phyloP scores from a whole-genome alignment of 2,797 vertebrate genomes.

The Anabacerthia variegaticeps region DNA sequence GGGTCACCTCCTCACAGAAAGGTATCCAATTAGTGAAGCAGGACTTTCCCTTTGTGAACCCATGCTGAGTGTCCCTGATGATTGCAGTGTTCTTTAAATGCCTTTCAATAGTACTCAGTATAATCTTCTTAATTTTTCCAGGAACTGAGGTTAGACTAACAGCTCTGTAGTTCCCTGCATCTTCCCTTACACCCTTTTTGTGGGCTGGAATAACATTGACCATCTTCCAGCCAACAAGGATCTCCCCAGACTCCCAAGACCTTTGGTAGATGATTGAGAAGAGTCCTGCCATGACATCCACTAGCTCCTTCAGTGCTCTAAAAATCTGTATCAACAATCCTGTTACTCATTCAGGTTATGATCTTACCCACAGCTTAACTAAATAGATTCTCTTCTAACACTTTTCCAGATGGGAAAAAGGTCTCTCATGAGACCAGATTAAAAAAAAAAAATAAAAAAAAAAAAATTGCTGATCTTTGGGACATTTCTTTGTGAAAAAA shows the following conservation, averaged over 20 bases:
- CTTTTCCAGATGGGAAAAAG: not conserved
- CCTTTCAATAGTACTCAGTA: not conserved
- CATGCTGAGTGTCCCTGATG: not conserved
- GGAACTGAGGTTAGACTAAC: not conserved
- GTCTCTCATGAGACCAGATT: not conserved
- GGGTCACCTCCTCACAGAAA: not conserved
- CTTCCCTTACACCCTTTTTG: not conserved
- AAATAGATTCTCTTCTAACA: not conserved
- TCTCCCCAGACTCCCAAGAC: not conserved
- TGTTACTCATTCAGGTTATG: not conserved
- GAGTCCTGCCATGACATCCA: not conserved
- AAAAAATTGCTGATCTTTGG: not conserved
- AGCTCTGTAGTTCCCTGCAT: not conserved
- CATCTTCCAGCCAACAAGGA: not conserved
- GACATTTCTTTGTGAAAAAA: not conserved
- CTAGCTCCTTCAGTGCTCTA: not conserved
- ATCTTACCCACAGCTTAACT: not conserved
- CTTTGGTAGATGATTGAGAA: not conserved
- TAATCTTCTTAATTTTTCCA: not conserved
- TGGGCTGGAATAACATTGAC: not conserved
- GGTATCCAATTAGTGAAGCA: not conserved
- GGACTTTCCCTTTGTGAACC: not conserved
- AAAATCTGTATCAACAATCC: not conserved
- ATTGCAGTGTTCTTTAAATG: not conserved
- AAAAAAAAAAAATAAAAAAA: not conserved